These are phyloP conservation scores for Goniozus legneri DNA, from an alignment of 1,140 invertebrate species.

Conservation along the genomic window DNA sequence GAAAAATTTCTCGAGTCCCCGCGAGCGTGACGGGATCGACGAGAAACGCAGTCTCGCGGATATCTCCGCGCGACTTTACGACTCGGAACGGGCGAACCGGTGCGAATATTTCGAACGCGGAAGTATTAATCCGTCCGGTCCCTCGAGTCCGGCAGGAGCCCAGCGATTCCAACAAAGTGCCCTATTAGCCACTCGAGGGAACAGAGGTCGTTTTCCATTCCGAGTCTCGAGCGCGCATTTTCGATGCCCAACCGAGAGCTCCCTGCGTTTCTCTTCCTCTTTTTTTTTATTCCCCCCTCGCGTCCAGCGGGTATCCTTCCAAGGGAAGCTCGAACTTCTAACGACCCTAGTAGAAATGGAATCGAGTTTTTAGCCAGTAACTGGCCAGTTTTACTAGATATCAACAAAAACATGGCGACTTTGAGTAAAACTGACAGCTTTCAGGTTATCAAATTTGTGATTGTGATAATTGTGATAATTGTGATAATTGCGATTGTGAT, in stretches of 20 bases:
- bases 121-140: constrained; percentile 32
- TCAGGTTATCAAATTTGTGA: too few relatives aligned
- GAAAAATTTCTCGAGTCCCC: not conserved
- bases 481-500: too few relatives aligned
- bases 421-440: too few relatives aligned
- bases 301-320: too few relatives aligned
- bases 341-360: too few relatives aligned
- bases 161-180: constrained; percentile 29
- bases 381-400: too few relatives aligned
- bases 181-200: constrained; percentile 26
- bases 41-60: constrained; percentile 25
- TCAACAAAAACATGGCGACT: too few relatives aligned
- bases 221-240: constrained; percentile 3
- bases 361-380: too few relatives aligned
- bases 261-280: constrained; percentile 4
- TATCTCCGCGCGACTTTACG: constrained; percentile 26
- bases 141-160: constrained; percentile 18
- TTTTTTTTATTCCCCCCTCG: constrained; percentile 1
- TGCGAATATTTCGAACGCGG: constrained; percentile 30
- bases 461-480: too few relatives aligned
- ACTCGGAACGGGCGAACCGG: constrained; percentile 6
- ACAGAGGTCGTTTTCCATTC: constrained; percentile 15
- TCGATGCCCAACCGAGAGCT: not conserved
- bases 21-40: constrained; percentile 40
- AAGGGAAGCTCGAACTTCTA: too few relatives aligned